These are phyloP conservation scores for Thaleichthys pacificus DNA, from an alignment of 2,797 vertebrate genomes.

Conservation along the genomic window DNA sequence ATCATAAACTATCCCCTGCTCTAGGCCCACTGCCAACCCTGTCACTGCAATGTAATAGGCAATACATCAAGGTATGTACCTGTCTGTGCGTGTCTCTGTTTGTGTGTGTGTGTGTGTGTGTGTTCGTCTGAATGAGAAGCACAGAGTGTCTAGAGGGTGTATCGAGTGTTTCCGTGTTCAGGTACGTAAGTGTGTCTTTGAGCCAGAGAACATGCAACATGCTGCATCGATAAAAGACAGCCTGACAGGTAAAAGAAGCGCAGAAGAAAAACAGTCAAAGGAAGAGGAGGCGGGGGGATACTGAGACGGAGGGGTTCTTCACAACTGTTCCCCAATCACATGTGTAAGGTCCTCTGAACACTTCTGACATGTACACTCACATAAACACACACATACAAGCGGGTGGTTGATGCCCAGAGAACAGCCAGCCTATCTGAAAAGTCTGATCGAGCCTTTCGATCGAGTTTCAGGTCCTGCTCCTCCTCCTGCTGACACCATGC, in stretches of 20 bases:
- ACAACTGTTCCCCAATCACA: no score
- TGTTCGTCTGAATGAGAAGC: not conserved
- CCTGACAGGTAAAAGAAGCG: no score
- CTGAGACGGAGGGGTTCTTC: no score
- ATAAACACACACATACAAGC: not conserved
- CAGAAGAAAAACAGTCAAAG: not conserved
- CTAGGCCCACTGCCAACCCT: conserved; percentile 54
- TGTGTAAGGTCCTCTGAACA: no score
- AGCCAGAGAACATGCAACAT: no score
- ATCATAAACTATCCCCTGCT: conserved; percentile 62
- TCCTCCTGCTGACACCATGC: no score
- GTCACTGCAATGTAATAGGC: conserved; percentile 57
- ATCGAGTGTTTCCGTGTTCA: no score
- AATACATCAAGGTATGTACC: conserved; percentile 57
- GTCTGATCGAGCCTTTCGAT: not conserved
- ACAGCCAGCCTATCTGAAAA: not conserved
- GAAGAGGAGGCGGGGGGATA: no score
- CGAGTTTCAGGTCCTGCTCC: not conserved
- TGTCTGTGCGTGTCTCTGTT: conserved; percentile 18
- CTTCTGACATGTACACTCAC: not conserved
- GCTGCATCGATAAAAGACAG: no score
- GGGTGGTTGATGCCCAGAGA: no score
- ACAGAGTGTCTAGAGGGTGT: no score
- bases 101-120: conserved; percentile 21
- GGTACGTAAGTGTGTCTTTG: no score